Conservation (phyloP, 2,797 vertebrate species). For the Esox masquinongy region DNA sequence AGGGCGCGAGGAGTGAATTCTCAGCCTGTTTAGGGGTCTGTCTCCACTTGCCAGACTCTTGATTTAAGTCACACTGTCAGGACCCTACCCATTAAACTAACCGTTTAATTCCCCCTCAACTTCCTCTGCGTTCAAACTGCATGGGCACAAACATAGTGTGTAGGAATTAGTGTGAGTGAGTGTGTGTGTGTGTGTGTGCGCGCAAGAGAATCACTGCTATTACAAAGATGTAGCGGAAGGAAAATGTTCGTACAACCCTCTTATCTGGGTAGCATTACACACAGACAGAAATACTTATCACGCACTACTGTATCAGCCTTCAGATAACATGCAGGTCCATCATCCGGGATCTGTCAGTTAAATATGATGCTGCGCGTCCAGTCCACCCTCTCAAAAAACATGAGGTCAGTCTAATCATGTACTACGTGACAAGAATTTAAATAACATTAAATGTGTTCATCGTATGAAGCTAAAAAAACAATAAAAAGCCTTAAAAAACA, state of each 20-base stretch:
- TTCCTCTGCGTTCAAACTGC: conserved; percentile 7
- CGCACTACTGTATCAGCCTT: no score
- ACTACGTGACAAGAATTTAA: neutral
- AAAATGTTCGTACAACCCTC: neutral
- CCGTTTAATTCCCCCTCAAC: conserved; percentile 35
- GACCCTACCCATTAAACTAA: conserved; percentile 47
- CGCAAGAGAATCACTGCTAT: conserved; percentile 3
- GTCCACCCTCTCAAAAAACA: neutral
- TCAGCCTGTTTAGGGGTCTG: conserved; percentile 31
- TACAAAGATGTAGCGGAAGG: neutral
- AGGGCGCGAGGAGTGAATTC: neutral
- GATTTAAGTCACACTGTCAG: conserved; percentile 65
- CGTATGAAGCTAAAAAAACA: no score
- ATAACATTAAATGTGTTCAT: neutral
- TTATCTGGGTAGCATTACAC: neutral
- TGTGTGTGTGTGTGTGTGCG: no score
- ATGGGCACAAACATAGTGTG: conserved; percentile 6
- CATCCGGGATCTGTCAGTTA: no score
- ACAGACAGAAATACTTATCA: no score
- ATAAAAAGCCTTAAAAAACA: no score
- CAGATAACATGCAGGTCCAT: no score
- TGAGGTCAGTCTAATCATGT: neutral
- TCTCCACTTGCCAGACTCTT: conserved; percentile 46
- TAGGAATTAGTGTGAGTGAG: neutral
- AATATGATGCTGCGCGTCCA: neutral